Conservation (phyloP, 2,797 vertebrate species). For the Pteronotus mesoamericanus region DNA sequence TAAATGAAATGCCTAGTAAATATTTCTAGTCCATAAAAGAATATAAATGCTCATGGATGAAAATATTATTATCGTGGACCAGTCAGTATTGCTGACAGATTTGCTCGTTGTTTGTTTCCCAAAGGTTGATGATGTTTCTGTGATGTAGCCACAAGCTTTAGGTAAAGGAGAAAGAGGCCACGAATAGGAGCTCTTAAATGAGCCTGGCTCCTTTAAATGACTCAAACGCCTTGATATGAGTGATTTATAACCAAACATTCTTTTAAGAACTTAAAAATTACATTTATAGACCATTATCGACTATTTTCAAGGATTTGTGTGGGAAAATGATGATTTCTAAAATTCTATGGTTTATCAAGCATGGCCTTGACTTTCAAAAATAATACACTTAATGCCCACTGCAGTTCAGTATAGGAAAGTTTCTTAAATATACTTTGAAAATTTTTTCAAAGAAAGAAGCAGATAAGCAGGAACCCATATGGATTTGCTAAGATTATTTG, state of each 20-base stretch:
- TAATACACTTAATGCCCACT: neutral
- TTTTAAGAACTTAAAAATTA: neutral
- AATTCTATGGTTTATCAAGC: neutral
- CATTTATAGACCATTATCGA: neutral
- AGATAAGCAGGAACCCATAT: neutral
- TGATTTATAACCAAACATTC: neutral
- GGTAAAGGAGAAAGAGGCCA: neutral
- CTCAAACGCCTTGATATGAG: neutral
- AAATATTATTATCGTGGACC: neutral
- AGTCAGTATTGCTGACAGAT: neutral
- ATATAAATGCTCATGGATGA: neutral
- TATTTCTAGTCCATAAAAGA: neutral
- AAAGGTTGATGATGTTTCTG: neutral
- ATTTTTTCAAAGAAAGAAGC: neutral
- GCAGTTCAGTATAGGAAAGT: neutral
- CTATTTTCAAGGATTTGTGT: neutral
- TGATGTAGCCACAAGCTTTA: neutral
- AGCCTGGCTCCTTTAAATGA: neutral
- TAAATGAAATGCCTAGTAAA: neutral
- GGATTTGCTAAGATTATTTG: constrained; percentile 16
- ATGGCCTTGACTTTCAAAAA: neutral
- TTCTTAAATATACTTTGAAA: neutral
- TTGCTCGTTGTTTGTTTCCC: neutral
- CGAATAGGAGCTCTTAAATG: neutral
- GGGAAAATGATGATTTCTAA: neutral